Percentiles rank a stretch among this genome's conserved stretches.
These are phyloP conservation scores for Nycticebus coucang DNA, from an alignment of 2,113 vertebrate genomes.

Conservation along the genomic window DNA sequence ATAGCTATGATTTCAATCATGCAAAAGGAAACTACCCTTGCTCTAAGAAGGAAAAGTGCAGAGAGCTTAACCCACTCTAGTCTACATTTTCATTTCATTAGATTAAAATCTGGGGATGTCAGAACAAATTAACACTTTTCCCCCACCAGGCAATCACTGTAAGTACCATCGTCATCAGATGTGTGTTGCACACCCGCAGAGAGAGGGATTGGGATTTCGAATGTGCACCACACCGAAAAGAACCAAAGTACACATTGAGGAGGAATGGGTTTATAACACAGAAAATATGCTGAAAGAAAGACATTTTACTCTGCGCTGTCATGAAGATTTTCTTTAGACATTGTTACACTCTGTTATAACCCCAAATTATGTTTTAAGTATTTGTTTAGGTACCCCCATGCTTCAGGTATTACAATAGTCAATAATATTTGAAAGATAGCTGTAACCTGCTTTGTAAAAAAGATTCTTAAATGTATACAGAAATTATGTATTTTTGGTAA, in stretches of 20 bases:
- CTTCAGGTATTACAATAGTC: background rate
- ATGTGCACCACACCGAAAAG: background rate
- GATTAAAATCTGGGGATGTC: conserved; percentile 57
- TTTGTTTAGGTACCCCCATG: background rate
- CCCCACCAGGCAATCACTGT: conserved; percentile 35
- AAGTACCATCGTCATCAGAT: conserved; percentile 44
- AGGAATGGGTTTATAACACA: conserved; percentile 14
- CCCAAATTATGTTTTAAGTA: background rate
- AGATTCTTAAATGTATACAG: background rate
- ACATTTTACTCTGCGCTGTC: background rate
- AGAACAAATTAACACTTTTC: conserved; percentile 52
- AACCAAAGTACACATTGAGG: background rate
- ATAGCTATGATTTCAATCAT: conserved; percentile 74
- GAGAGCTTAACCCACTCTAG: conserved; percentile 57
- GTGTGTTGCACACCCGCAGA: background rate
- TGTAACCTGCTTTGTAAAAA: background rate
- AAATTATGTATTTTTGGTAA: background rate
- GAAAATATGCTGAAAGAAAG: background rate
- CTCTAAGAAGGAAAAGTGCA: conserved; percentile 44
- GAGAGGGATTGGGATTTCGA: background rate
- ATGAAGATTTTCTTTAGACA: conserved; percentile 20
- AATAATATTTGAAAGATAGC: background rate
- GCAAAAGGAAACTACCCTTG: conserved; percentile 64
- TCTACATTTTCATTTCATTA: conserved; percentile 65
- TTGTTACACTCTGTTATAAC: background rate